These are phyloP conservation scores for Crocidura indochinensis DNA, from an alignment of 2,797 vertebrate genomes.

Conservation along the genomic window DNA sequence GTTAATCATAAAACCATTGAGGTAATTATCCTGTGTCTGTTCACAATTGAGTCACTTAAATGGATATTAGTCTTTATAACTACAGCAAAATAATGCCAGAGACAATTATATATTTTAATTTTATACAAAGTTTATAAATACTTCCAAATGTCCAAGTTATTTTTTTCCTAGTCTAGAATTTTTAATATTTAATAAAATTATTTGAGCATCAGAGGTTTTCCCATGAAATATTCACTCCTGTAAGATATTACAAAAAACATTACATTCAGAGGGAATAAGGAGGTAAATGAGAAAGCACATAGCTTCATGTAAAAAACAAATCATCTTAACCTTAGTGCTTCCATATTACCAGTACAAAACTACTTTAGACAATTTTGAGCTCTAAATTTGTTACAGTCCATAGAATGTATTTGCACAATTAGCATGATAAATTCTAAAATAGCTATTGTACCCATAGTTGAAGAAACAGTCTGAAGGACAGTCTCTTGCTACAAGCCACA, in stretches of 20 bases:
- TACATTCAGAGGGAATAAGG: not conserved
- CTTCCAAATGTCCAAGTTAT: not conserved
- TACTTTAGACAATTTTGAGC: not conserved
- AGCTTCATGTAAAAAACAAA: slow-evolving; percentile 35
- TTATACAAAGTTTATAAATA: slow-evolving; percentile 35
- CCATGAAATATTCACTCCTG: not conserved
- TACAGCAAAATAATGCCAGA: not conserved
- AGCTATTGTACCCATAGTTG: no score
- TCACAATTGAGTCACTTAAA: not conserved
- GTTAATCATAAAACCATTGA: slow-evolving; percentile 14
- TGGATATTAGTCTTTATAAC: not conserved
- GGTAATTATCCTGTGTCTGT: not conserved
- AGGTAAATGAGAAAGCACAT: not conserved
- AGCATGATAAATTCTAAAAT: no score
- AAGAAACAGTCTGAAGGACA: no score
- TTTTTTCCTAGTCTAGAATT: not conserved
- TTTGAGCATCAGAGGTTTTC: slow-evolving; percentile 19
- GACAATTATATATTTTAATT: not conserved
- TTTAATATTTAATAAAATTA: slow-evolving; percentile 3
- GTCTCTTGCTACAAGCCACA: no score
- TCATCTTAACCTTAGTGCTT: not conserved
- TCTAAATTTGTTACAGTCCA: not conserved
- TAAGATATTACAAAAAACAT: slow-evolving; percentile 45
- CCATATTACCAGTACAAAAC: not conserved
- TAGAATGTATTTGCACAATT: not conserved